A percentile compares a stretch with the other conserved stretches of the same genome.
These are phyloP conservation scores for Arenicola marina DNA, from an alignment of 2,888 invertebrate species.

Conservation along the genomic window DNA sequence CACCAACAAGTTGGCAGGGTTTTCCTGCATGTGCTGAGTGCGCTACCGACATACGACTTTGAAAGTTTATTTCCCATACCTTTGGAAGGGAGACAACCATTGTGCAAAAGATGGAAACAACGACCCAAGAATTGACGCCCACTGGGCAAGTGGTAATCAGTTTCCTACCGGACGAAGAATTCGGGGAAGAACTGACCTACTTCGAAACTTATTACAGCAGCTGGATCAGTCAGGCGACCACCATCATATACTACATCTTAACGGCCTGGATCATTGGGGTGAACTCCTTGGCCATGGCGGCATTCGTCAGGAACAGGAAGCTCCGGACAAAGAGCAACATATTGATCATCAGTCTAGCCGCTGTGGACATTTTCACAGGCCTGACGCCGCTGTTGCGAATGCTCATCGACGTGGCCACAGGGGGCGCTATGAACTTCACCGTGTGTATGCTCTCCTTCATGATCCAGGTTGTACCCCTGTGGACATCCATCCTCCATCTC, in stretches of 20 bases:
- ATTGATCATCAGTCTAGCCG: neutral
- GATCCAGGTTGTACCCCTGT: neutral
- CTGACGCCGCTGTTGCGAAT: neutral
- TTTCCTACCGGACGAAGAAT: neutral
- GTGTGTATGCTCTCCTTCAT: neutral
- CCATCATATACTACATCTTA: neutral
- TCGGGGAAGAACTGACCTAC: too few species aligned
- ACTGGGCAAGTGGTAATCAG: too few species aligned
- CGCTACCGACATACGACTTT: too few species aligned
- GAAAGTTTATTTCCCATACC: too few species aligned
- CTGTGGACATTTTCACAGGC: neutral
- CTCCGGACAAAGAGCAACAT: neutral
- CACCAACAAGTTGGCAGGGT: too few species aligned
- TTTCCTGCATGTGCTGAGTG: too few species aligned
- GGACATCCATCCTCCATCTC: constrained; percentile 8
- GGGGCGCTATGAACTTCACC: neutral
- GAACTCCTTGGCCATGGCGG: neutral
- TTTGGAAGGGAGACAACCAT: too few species aligned
- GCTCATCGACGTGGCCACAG: neutral
- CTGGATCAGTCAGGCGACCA: neutral
- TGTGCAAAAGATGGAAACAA: too few species aligned
- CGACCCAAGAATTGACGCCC: too few species aligned
- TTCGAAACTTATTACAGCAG: neutral
- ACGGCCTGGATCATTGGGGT: neutral
- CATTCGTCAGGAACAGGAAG: neutral